Base-by-base conservation (phyloP, 1,140 invertebrate species). In the Ceratoteleas bidentatus region DNA sequence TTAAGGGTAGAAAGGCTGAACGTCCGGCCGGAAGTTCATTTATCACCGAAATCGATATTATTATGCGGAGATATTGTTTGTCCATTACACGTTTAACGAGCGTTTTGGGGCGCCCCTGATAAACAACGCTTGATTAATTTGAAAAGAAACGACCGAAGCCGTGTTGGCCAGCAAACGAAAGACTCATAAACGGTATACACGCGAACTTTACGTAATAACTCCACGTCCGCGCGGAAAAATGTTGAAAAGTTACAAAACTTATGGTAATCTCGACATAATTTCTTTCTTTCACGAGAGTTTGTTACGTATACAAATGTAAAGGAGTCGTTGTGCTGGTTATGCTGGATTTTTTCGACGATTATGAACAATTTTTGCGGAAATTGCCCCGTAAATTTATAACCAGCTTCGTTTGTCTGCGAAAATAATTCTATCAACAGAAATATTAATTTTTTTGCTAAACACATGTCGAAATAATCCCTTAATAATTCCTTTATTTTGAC, bases 211-310 rank as follows among this genome's bases (percentile, higher is more conserved):
- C 36, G 58, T 7, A 72, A 54, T 54, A 72, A 72, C 34, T 73
- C 69, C 52, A 7, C 49, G 58, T 73, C 69, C 40, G 16, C 58
- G 14, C 50, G 49, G 33, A 62, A 73, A 73, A 73, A 73, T 47
- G 50, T 62, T 56, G 58, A 52, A 73, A 64, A 73, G 40, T 62
- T 73, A 50, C 52, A 10, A 64, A 74, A 74, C 70, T 74, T 64
- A 64, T 64, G 70, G 58, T 64, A 74, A 74, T 74, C 52, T 57
- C 60, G 33, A 74, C 70, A 64, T 64, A 74, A 64, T 74, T 74
- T 74, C 40, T 57, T 64, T 57, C 70, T 64, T 74, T 34, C 33
- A 8, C 38, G 40, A 64, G 34, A 38, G 36, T 74, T 57, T 62
- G 38, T 43, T 53, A 52, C 32, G 10, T 73, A 24, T 62, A 62